A percentile compares a stretch with the other conserved stretches of the same genome.
Conservation (phyloP, 2,113 vertebrate genomes). For the Maccullochella peelii region DNA sequence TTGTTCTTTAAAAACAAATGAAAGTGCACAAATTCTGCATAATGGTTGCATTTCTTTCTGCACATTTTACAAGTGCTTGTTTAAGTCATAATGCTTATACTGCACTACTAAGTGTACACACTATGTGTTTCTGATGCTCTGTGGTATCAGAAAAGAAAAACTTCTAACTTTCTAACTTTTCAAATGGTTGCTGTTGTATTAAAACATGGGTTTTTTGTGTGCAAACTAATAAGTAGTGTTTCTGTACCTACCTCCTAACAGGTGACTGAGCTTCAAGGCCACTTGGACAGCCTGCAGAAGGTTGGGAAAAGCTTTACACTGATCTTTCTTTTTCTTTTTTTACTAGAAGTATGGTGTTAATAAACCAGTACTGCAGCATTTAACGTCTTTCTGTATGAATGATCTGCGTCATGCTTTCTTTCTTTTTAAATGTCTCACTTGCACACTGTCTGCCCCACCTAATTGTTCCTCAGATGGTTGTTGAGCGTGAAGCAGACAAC, state of each 20-base stretch:
- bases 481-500: slow-evolving; percentile 86
- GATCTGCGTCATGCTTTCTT: background rate
- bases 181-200: background rate
- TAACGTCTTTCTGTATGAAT: background rate
- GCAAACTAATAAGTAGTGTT: background rate
- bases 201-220: background rate
- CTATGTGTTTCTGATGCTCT: background rate
- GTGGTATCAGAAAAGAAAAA: too few species aligned
- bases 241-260: slow-evolving; percentile 40
- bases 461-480: slow-evolving; percentile 39
- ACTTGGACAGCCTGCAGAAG: slow-evolving; percentile 89
- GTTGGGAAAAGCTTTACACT: slow-evolving; percentile 71
- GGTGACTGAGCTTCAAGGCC: slow-evolving; percentile 87
- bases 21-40: background rate
- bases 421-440: background rate
- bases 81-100: background rate
- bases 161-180: background rate
- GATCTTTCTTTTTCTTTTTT: background rate
- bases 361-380: background rate
- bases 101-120: too few species aligned
- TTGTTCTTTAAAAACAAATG: too few species aligned
- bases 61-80: background rate
- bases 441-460: background rate
- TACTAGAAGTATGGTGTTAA: background rate
- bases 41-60: background rate